Base-by-base conservation (phyloP, 2,797 vertebrate species). In the Platyrinchus mystaceus region DNA sequence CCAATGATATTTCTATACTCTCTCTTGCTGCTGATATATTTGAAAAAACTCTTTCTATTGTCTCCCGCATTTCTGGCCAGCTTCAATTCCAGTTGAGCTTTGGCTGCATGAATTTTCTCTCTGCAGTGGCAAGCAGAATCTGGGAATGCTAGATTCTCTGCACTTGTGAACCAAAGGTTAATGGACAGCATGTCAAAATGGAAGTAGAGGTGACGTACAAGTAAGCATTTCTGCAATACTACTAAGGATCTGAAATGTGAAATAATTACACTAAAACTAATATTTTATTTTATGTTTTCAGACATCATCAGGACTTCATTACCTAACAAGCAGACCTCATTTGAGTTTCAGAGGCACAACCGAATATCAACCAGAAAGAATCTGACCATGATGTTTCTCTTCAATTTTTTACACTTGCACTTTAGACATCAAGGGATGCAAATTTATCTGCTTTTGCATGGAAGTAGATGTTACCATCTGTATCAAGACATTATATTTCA, bases 401-500 rank as follows among this genome's bases (percentile, higher is more conserved):
- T 86, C 50, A 83, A 36, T 84, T 67, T 87, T 10, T 56, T 90
- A 70, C 63, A 91, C 46, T 28, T 87, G 75, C 73, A 95, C 27
- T 64, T 82, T 83, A 92, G n/a, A 82, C 83, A 88, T 71, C 70
- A 96, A 94, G 68, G 83, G 59, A 76, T 90, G 66, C 32, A 82
- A 36, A 66, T 66, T 91, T 94, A 91, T 67, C 32, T 92, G 39
- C 43, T 75, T 90, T 91, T 70, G 49, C 63, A 69, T 32, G 77
- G 44, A 78, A 86, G 37, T 68, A 83, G 87, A 87, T 95, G 53
- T 93, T 96, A 82, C 20, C 32, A 41, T 80, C 84, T 80, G 23
- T 91, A 96, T 39, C 39, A 90, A 94, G 47, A 73, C 19, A 85
- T 91, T 95, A 36, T 30, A 71, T 95, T 93, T 94, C 46, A 55